Base-by-base conservation (phyloP, 2,797 vertebrate species). In the Melanotaenia nigrans region DNA sequence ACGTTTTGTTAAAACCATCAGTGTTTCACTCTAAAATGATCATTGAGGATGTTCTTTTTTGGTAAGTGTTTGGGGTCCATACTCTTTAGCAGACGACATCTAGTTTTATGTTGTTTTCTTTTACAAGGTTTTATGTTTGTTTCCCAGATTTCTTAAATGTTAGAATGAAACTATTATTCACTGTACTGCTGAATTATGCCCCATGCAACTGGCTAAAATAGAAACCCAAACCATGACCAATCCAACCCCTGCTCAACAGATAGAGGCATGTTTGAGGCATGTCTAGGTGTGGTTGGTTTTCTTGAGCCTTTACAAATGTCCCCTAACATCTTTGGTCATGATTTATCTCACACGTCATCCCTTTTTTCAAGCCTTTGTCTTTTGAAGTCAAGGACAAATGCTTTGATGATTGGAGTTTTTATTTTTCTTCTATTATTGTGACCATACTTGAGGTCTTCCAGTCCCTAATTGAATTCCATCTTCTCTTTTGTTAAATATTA, bases 81-180 rank as follows among this genome's bases (percentile, higher is more conserved):
- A 51, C 3, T 12, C 3, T 24, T 4, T 24, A 24, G n/a, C 4
- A 24, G 9, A 51, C 12, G 22, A 12, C 22, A 22, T 22, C 10
- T 10, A 49, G 22, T 12, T 24, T 51, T 2, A 22, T 51, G 1
- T n/a, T 24, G n/a, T 12, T 13, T 24, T 12, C n/a, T 51, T 51
- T 71, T 58, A 65, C 57, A 57, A 73, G 22, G 57, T 75, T 20
- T n/a, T 5, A 35, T 9, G 16, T 22, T 36, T 58, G 11, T 5
- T 56, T 28, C 6, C 10, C 14, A 2, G 28, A 14, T 56, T 30
- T 56, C 3, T 30, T 30, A 4, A 16, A 18, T 45, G 7, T 32
- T 30, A 18, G 12, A 11, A 2, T 58, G 18, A 58, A n/a, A 4
- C 33, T 1, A 35, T 33, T 58, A 35, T 32, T 22, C 4, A 3